These are phyloP conservation scores for Sylvia atricapilla DNA, from an alignment of 2,113 vertebrate genomes.

Conservation along the genomic window DNA sequence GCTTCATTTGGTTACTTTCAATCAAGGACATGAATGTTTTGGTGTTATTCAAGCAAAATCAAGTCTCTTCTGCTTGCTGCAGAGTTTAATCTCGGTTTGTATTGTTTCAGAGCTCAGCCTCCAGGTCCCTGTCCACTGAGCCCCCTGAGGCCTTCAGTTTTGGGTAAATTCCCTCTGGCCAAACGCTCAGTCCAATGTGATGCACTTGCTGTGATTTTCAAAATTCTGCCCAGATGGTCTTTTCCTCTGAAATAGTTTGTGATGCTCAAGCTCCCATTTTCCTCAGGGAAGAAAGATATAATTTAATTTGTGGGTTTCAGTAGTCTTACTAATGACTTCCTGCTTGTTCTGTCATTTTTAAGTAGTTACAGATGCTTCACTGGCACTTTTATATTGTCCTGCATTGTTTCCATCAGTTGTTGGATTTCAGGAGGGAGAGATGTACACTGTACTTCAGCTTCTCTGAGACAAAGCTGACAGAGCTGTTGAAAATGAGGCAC, in stretches of 20 bases:
- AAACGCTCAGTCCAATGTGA: not conserved
- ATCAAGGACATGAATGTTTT: not conserved
- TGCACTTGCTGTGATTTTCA: not conserved
- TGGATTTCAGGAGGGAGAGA: not conserved
- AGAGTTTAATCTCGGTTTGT: not conserved
- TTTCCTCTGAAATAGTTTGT: not conserved
- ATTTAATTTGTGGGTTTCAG: conserved; percentile 18
- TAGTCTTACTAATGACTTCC: conserved; percentile 17
- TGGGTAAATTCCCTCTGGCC: not conserved
- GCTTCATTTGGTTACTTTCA: not conserved
- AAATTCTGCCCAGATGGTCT: conserved; percentile 2
- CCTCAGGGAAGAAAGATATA: not conserved
- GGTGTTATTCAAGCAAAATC: not conserved
- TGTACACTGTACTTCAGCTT: not conserved
- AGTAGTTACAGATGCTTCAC: conserved; percentile 7
- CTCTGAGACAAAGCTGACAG: not conserved
- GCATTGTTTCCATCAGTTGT: not conserved
- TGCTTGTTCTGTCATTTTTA: not conserved
- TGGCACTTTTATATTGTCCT: not conserved
- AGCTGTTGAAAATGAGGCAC: not conserved
- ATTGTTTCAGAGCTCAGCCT: not conserved
- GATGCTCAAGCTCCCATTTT: not conserved
- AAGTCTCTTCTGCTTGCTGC: not conserved
- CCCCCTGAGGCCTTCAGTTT: not conserved
- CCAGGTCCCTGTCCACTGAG: not conserved